phyloP scores from a whole-genome alignment of 2,888 invertebrate species.

The Ischnura elegans region DNA sequence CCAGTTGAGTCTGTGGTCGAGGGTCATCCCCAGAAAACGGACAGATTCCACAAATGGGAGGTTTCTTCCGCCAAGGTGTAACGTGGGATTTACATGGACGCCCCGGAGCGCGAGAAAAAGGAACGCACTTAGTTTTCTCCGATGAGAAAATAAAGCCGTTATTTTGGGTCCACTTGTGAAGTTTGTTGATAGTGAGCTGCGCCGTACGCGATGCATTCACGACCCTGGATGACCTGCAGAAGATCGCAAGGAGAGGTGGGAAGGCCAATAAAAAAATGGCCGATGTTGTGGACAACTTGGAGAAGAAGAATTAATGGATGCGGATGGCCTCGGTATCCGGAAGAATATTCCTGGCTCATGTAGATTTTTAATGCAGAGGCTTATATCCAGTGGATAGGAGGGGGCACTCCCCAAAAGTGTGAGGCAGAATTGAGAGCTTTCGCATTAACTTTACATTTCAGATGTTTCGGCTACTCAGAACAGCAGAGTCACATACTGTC shows the following conservation, averaged over 20 bases:
- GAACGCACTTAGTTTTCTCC: not conserved
- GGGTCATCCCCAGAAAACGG: not conserved
- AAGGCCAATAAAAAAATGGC: too few species aligned
- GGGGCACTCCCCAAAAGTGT: too few species aligned
- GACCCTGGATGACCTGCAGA: not conserved
- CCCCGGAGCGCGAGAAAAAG: not conserved
- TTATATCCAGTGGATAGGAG: too few species aligned
- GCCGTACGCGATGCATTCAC: not conserved
- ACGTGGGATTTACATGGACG: not conserved
- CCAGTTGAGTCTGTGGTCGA: not conserved
- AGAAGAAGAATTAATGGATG: too few species aligned
- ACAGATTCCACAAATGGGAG: not conserved
- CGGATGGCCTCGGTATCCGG: too few species aligned
- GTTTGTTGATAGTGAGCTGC: not conserved
- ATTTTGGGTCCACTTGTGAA: not conserved
- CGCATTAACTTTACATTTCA: too few species aligned
- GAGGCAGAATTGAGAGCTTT: too few species aligned
- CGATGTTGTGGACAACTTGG: too few species aligned
- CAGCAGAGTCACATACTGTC: too few species aligned
- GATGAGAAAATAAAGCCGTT: not conserved
- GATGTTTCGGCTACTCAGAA: too few species aligned
- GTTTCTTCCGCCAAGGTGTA: not conserved
- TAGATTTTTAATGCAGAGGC: too few species aligned
- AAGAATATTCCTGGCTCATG: too few species aligned
- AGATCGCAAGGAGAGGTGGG: not conserved